A percentile compares a stretch with the other conserved stretches of the same genome.
These are phyloP conservation scores for Taphrorychus bicolor DNA, from an alignment of 2,888 invertebrate genomes.

Conservation along the genomic window DNA sequence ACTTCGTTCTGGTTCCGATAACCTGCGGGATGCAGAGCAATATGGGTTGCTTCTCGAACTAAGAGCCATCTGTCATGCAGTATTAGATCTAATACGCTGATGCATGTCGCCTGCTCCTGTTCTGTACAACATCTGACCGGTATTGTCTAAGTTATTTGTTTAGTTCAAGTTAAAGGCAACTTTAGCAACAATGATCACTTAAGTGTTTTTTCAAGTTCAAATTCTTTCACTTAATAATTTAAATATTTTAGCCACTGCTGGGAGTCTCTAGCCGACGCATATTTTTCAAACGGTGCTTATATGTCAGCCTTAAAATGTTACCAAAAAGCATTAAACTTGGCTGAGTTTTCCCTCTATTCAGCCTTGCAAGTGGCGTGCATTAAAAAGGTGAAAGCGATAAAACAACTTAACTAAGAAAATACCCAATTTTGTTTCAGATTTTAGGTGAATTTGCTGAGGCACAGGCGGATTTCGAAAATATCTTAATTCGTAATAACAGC, in stretches of 20 bases:
- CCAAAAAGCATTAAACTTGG: slow-evolving; percentile 74
- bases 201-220: too few relatives aligned
- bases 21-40: too few relatives aligned
- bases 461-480: slow-evolving; percentile 69
- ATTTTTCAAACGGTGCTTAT: slow-evolving; percentile 86
- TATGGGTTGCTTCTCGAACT: too few relatives aligned
- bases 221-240: background rate
- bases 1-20: too few relatives aligned
- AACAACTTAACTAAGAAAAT: background rate
- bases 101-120: too few relatives aligned
- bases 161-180: too few relatives aligned
- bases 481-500: slow-evolving; percentile 65
- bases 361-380: slow-evolving; percentile 79
- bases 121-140: too few relatives aligned
- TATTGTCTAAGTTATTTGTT: too few relatives aligned
- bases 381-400: slow-evolving; percentile 62
- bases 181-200: too few relatives aligned
- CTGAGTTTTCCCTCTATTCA: slow-evolving; percentile 72
- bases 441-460: slow-evolving; percentile 78
- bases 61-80: too few relatives aligned
- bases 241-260: slow-evolving; percentile 67
- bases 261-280: slow-evolving; percentile 92
- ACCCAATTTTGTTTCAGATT: slow-evolving; percentile 49
- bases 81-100: too few relatives aligned
- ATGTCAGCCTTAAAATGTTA: slow-evolving; percentile 89